Evolutionary conservation across 2,113 vertebrate genomes (phyloP), one percentile per base, ranked within the genome.

Genomic region (Cacatua alba): DNA sequence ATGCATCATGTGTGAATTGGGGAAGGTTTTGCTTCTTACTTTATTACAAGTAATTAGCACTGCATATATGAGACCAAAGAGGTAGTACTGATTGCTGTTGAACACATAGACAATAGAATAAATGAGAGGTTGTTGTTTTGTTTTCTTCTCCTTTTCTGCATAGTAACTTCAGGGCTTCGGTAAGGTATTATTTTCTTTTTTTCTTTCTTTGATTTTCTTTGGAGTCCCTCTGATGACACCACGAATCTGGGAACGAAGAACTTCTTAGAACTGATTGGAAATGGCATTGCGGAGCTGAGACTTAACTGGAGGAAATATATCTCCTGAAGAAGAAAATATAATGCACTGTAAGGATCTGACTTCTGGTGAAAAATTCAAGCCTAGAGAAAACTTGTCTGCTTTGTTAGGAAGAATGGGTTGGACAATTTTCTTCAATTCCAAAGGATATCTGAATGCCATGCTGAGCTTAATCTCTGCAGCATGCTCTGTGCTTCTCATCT

Each of bases 401-500:
- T 97, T 97, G 97, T 97, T 96, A 86, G 81, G 92, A 97, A 98
- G 97, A 97, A 98, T 98, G 98, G 95, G 96, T 97, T 93, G 97
- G 97, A 98, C 97, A 95, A 97, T 97, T 96, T 97, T 96, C 90
- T 95, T 82, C 91, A 92, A 3, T 95, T 97, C 94, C 72, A 97
- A 80, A 94, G 94, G 96, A 95, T 98, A 97, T 97, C 96, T 97
- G 97, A 94, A 96, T 96, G 89, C 97, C 96, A 97, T 95, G 85
- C 98, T 97, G 97, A 98, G 98, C 95, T 97, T 95, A 90, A 97
- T 98, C 97, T 96, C 97, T 97, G 97, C 98, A 98, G 98, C 98
- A 98, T 98, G 98, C 98, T 98, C 97, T 97, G 97, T 98, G 98
- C 98, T 98, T 98, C 98, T 97, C 97, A 98, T 97, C 98, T 99